Evolutionary conservation across 2,113 vertebrate genomes (phyloP).

Genomic region (Pluvialis apricaria): DNA sequence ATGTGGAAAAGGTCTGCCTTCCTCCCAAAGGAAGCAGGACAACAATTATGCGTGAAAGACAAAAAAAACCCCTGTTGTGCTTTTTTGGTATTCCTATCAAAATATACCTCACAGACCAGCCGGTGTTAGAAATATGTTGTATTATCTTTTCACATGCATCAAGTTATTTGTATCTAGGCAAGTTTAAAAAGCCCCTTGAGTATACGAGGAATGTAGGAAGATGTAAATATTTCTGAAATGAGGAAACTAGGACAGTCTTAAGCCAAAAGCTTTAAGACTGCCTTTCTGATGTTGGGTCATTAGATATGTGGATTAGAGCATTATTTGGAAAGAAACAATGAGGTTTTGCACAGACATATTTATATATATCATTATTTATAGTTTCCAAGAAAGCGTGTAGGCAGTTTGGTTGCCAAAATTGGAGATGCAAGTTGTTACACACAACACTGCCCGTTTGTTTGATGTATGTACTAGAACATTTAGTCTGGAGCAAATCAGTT

Average conservation of each 20-base stretch:
- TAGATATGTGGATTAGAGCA: background rate
- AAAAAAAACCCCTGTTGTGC: background rate
- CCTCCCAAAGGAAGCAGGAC: background rate
- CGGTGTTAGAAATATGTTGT: background rate
- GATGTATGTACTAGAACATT: background rate
- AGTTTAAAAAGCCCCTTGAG: background rate
- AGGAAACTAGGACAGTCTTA: background rate
- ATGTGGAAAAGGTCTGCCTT: background rate
- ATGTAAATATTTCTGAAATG: background rate
- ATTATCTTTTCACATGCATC: background rate
- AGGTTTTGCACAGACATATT: background rate
- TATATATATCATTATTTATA: background rate
- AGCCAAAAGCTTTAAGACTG: background rate
- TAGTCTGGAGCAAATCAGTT: background rate
- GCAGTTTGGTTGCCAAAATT: background rate
- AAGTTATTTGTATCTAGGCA: background rate
- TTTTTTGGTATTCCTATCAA: background rate
- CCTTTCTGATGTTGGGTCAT: background rate
- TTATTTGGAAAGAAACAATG: background rate
- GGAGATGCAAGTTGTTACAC: background rate
- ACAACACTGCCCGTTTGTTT: background rate
- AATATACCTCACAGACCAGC: background rate
- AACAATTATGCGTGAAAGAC: background rate
- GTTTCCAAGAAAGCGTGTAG: background rate
- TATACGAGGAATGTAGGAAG: background rate